Evolutionary conservation across 2,797 vertebrate species (phyloP).

Genomic region (Cirrhinus mrigala): DNA sequence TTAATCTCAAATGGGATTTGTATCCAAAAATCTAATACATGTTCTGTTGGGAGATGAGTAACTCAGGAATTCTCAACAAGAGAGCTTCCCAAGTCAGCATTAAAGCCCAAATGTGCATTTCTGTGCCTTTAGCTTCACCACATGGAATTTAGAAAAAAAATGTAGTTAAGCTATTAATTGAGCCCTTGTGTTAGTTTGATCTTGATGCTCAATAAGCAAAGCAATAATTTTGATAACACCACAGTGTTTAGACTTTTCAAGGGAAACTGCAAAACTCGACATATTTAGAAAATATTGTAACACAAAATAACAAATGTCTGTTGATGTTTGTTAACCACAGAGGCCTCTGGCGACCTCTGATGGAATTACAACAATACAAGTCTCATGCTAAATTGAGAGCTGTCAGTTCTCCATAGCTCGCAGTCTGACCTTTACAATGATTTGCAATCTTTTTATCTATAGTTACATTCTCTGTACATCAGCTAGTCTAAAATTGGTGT

Average conservation of each 20-base stretch:
- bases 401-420: neutral
- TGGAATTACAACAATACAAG: neutral
- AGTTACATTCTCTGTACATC: neutral
- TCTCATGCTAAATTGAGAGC: neutral
- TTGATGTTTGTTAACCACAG: neutral
- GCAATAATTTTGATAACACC: neutral
- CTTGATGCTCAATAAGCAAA: neutral
- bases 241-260: neutral
- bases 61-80: neutral
- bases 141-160: neutral
- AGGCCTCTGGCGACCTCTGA: conserved; percentile 11
- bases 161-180: neutral
- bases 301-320: neutral
- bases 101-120: neutral
- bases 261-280: neutral
- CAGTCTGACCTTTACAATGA: neutral
- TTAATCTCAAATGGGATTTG: neutral
- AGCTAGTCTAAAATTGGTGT: neutral
- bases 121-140: neutral
- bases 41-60: neutral
- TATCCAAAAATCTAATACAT: neutral
- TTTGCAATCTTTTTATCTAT: neutral
- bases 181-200: neutral
- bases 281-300: neutral
- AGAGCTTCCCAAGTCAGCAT: neutral